phyloP scores from a whole-genome alignment of 1,140 invertebrate species.

The Thereuonema tuberculata region DNA sequence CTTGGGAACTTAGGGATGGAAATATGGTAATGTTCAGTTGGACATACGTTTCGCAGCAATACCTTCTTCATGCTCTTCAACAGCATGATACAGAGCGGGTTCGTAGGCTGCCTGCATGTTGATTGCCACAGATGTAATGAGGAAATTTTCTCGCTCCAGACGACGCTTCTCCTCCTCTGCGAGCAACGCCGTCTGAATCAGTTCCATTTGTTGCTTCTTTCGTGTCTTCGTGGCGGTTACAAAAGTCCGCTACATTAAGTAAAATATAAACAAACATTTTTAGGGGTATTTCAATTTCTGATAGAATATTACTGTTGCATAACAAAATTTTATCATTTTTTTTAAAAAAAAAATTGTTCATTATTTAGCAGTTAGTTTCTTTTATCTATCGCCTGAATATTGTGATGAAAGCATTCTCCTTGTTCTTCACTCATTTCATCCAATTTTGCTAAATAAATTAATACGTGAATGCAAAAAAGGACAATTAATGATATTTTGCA shows the following conservation, averaged over 20 bases:
- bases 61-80: conserved; percentile 73
- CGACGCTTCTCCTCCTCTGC: conserved; percentile 91
- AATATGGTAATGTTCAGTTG: neutral
- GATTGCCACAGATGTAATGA: conserved; percentile 94
- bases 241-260: conserved; percentile 60
- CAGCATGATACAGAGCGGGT: conserved; percentile 72
- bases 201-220: conserved; percentile 96
- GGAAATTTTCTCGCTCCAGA: conserved; percentile 85
- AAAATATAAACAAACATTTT: conserved; percentile 13
- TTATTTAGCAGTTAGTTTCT: too few relatives aligned
- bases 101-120: conserved; percentile 89
- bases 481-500: too few relatives aligned
- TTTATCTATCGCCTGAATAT: too few relatives aligned
- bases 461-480: too few relatives aligned
- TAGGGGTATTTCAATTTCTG: too few relatives aligned
- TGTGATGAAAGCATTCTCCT: too few relatives aligned
- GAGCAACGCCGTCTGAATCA: conserved; percentile 85
- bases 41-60: too few relatives aligned
- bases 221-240: conserved; percentile 97
- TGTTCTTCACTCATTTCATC: too few relatives aligned
- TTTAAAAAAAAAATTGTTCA: too few relatives aligned
- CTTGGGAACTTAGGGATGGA: neutral
- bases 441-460: too few relatives aligned
- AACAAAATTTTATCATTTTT: too few relatives aligned
- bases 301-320: too few relatives aligned